Percentiles rank a stretch among this genome's conserved stretches.
phyloP scores from a whole-genome alignment of 1,140 invertebrate genomes.

The Drosophila lacteicornis region DNA sequence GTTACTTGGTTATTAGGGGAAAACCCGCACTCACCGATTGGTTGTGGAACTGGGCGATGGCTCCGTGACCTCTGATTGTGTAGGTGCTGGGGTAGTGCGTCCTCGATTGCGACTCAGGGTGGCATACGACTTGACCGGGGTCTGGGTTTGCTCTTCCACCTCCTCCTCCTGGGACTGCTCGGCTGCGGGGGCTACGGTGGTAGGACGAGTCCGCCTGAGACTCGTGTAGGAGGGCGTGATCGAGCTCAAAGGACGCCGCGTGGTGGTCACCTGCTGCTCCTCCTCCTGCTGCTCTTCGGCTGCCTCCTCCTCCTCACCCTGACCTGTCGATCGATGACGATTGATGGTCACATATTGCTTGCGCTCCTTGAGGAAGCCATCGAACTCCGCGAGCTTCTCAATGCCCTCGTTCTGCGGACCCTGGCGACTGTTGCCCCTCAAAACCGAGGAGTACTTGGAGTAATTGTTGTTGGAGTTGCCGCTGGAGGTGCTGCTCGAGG shows the following conservation, averaged over 20 bases:
- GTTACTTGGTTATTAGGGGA: too few relatives aligned
- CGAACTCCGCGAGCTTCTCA: slow-evolving; percentile 86
- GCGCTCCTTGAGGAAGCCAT: slow-evolving; percentile 85
- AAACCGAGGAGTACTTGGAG: slow-evolving; percentile 83
- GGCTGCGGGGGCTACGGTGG: slow-evolving; percentile 81
- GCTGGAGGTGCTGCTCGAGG: not conserved
- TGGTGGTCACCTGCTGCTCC: slow-evolving; percentile 60
- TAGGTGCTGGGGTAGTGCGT: slow-evolving; percentile 33
- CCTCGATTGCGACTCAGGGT: slow-evolving; percentile 62
- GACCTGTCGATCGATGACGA: slow-evolving; percentile 75
- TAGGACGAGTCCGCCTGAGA: slow-evolving; percentile 87
- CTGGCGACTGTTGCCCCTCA: slow-evolving; percentile 87
- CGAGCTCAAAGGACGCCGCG: slow-evolving; percentile 50
- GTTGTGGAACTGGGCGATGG: slow-evolving; percentile 48
- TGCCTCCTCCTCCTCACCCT: slow-evolving; percentile 23
- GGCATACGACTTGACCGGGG: slow-evolving; percentile 57
- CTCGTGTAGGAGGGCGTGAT: slow-evolving; percentile 88
- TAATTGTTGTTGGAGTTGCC: slow-evolving; percentile 25
- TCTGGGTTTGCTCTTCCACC: slow-evolving; percentile 65
- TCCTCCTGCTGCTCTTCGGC: slow-evolving; percentile 82
- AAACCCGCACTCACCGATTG: slow-evolving; percentile 42
- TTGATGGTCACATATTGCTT: slow-evolving; percentile 87
- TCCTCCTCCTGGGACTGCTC: slow-evolving; percentile 66
- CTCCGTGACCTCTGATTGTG: slow-evolving; percentile 29
- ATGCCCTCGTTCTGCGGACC: slow-evolving; percentile 91